phyloP scores from a whole-genome alignment of 1,140 invertebrate species.

The Ctenoplectra terminalis region DNA sequence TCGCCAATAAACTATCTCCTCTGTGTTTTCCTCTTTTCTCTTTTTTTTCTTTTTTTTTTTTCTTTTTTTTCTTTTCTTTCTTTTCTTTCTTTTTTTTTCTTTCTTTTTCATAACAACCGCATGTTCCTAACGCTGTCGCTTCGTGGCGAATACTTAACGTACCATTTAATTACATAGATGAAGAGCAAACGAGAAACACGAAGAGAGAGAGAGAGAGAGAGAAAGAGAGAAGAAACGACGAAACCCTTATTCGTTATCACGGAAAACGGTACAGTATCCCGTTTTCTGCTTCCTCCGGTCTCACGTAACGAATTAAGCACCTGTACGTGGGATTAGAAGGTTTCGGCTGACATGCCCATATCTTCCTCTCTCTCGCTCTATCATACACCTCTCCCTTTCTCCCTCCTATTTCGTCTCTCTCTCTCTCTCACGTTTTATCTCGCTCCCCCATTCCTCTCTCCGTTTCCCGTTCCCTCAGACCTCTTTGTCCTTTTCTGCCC shows the following conservation, averaged over 20 bases:
- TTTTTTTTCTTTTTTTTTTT: too few species aligned
- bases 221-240: not conserved
- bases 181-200: not conserved
- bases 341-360: conserved; percentile 52
- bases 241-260: conserved; percentile 62
- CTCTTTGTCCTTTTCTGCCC: conserved; percentile 34
- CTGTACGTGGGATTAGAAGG: conserved; percentile 60
- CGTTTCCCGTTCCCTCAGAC: conserved; percentile 3
- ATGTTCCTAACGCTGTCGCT: not conserved
- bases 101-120: not conserved
- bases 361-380: conserved; percentile 12
- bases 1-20: too few species aligned
- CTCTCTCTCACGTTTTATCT: conserved; percentile 1
- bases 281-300: conserved; percentile 58
- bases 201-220: not conserved
- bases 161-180: conserved; percentile 18
- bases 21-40: too few species aligned
- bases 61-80: not conserved
- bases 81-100: not conserved
- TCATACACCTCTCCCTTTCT: not conserved
- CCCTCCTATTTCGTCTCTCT: conserved; percentile 7
- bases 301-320: conserved; percentile 61
- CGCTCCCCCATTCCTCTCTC: conserved; percentile 14
- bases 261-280: conserved; percentile 65
- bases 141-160: not conserved